Base-by-base conservation (phyloP, 2,888 invertebrate species). In the Dexiosoma caninum region DNA sequence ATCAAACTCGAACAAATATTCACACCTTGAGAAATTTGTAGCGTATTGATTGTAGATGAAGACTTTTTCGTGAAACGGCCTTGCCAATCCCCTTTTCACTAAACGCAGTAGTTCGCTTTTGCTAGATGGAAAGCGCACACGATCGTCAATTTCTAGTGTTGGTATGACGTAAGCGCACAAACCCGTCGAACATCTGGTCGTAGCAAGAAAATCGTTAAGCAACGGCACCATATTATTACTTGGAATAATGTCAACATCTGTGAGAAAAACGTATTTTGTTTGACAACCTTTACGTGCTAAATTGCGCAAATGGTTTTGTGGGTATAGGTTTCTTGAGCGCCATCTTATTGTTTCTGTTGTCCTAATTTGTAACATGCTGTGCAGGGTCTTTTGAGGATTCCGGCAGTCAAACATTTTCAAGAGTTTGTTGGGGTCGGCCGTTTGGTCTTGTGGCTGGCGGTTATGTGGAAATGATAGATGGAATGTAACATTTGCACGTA, bases 41-140 rank as follows among this genome's bases (percentile, higher is more conserved):
- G 97, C 97, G 86, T 93, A 96, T 89, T 97, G 97, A 89, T 97
- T 97, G 89, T 96, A 95, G 85, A 96, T 96, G 89, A 97, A 97
- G 79, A 97, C 96, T 90, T 96, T 96, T 86, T 96, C 94, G 89
- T 97, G 97, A 88, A 97, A 97, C 0, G 97, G 97, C 88, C 96
- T 92, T 0, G 97, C 97, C 59, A 96, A 90, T 64, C 95, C 95
- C 86, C 95, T 95, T 85, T 92, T 93, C 0, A 95, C 94, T 80
- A 97, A 90, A 69, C 95, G 91, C 66, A 96, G 91, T 75, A 97
- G 90, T 84, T 95, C 95, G 19, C 93, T 93, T 90, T 97, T 97
- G 86, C 95, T 95, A n/a, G 91, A 90, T 0, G 97, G 97, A 87
- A 96, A 96, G 57, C 92, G 92, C 0, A 95, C 95, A 74, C 95